Conservation (phyloP, 2,797 vertebrate species). For the Sebastes iracundus region DNA sequence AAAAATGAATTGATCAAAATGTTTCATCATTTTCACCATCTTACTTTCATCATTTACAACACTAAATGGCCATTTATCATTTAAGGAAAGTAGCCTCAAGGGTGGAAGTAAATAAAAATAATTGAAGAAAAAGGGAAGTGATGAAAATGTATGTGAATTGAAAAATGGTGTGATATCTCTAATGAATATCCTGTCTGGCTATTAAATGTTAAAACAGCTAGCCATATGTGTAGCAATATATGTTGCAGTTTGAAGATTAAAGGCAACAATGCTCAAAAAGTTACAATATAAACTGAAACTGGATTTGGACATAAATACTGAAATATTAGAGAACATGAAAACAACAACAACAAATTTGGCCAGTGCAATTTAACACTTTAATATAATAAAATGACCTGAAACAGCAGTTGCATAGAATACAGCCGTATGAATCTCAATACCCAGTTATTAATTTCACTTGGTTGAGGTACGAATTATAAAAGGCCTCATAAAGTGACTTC, state of each 20-base stretch:
- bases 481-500: slow-evolving; percentile 17
- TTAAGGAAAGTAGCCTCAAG: no score
- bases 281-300: not conserved
- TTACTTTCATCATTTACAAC: no score
- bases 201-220: no score
- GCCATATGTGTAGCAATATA: rapidly evolving
- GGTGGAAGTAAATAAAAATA: no score
- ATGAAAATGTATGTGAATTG: no score
- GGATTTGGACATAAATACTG: not conserved
- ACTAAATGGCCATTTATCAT: no score
- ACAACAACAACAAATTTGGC: not conserved
- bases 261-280: not conserved
- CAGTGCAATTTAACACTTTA: slow-evolving; percentile 50
- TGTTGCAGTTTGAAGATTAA: not conserved
- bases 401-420: slow-evolving; percentile 65
- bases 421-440: slow-evolving; percentile 23
- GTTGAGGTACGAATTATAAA: not conserved
- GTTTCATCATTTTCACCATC: no score
- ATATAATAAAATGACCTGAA: slow-evolving; percentile 51
- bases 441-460: slow-evolving; percentile 4
- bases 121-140: no score
- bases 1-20: no score
- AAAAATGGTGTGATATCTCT: no score
- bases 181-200: no score
- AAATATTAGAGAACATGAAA: not conserved